These are phyloP conservation scores for Plectrocnemia conspersa DNA, from an alignment of 1,140 invertebrate genomes.

Conservation along the genomic window DNA sequence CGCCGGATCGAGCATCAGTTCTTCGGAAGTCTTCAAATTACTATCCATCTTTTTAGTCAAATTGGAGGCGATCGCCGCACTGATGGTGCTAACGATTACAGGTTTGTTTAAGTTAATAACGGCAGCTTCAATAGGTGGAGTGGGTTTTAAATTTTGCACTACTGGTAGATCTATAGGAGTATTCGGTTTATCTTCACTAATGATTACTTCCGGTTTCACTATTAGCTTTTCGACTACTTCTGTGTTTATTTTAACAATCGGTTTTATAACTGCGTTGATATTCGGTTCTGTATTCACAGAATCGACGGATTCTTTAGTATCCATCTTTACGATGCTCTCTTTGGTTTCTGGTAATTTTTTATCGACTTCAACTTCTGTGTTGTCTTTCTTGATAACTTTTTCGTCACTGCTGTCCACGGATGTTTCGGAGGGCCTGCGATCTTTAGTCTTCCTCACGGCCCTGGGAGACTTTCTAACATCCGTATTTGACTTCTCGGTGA, in stretches of 20 bases:
- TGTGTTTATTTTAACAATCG: conserved; percentile 44
- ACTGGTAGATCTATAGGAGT: background rate
- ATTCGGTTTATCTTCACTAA: conserved; percentile 9
- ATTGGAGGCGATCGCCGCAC: background rate
- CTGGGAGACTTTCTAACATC: conserved; percentile 61
- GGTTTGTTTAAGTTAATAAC: too few relatives aligned
- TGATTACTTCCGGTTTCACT: conserved; percentile 2
- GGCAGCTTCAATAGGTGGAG: too few relatives aligned
- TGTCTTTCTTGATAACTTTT: conserved; percentile 42
- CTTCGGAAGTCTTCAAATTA: conserved; percentile 17
- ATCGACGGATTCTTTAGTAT: conserved; percentile 16
- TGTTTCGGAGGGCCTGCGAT: conserved; percentile 59
- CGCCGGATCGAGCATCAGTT: conserved; percentile 64
- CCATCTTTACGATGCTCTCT: conserved; percentile 29
- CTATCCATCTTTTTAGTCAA: background rate
- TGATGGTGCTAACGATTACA: too few relatives aligned
- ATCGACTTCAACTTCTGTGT: conserved; percentile 26
- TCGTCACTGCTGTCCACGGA: conserved; percentile 58
- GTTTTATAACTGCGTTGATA: conserved; percentile 42
- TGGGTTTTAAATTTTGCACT: conserved; percentile 6
- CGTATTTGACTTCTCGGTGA: conserved; percentile 39
- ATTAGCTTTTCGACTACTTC: background rate
- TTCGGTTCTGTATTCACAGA: conserved; percentile 27
- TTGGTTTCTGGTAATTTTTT: conserved; percentile 40
- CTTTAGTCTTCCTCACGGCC: conserved; percentile 53